Evolutionary conservation across 23 tunicate genomes (phyloP).

Genomic region (Ciona savignyi): DNA sequence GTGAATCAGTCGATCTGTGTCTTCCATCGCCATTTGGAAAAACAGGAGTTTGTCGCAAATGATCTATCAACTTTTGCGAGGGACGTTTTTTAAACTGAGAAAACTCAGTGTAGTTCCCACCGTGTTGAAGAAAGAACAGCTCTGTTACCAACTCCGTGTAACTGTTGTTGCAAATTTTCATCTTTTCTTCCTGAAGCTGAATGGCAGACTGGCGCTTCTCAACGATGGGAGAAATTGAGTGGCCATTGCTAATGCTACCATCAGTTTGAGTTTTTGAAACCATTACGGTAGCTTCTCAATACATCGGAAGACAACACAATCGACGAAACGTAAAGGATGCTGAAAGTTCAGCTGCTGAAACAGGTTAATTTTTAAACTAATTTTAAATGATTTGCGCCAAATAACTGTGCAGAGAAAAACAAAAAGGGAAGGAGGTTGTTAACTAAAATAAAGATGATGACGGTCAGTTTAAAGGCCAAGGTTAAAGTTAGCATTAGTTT

Average conservation of each 20-base stretch:
- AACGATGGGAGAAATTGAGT: background rate
- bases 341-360: too few species aligned
- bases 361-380: too few species aligned
- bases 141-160: slow-evolving; percentile 62
- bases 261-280: background rate
- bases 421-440: too few species aligned
- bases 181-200: background rate
- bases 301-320: background rate
- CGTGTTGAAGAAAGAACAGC: slow-evolving; percentile 81
- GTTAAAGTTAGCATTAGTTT: too few species aligned
- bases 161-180: slow-evolving; percentile 8
- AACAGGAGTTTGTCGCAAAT: slow-evolving; percentile 35
- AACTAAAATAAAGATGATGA: too few species aligned
- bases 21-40: background rate
- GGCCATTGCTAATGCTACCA: background rate
- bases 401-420: too few species aligned
- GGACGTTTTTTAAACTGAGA: slow-evolving; percentile 82
- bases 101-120: slow-evolving; percentile 65
- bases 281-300: background rate
- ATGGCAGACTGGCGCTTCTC: background rate
- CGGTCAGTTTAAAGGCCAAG: too few species aligned
- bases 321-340: too few species aligned
- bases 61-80: slow-evolving; percentile 30
- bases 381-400: too few species aligned
- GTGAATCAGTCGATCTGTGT: background rate